Conservation (phyloP, 2,797 vertebrate genomes). For the Amniataba percoides region DNA sequence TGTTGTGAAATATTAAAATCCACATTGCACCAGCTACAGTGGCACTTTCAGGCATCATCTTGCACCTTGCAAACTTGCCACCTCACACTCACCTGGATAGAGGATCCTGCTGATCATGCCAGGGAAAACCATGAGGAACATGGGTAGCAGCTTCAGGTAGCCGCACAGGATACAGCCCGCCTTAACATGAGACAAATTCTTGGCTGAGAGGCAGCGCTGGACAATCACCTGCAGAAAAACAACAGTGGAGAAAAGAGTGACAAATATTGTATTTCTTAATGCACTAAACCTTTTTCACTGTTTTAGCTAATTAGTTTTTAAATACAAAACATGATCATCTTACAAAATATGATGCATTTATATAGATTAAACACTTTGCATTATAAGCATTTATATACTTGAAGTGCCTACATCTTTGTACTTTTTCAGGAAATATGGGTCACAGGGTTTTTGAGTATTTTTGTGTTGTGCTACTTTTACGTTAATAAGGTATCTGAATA, state of each 20-base stretch:
- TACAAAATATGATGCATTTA: no score
- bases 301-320: background rate
- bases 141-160: constrained; percentile 94
- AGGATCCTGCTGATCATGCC: constrained; percentile 97
- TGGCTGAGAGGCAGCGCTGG: constrained; percentile 95
- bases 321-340: background rate
- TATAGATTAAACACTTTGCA: background rate
- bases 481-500: no score
- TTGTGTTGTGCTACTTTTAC: no score
- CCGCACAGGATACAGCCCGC: constrained; percentile 93
- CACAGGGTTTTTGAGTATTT: no score
- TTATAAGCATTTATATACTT: background rate
- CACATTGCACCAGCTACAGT: background rate
- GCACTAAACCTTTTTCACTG: no score
- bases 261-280: no score
- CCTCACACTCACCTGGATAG: constrained; percentile 86
- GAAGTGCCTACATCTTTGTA: background rate
- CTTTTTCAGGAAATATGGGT: background rate
- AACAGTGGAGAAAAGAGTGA: background rate
- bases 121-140: constrained; percentile 97
- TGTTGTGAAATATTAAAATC: background rate
- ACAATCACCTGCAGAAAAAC: constrained; percentile 90
- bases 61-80: background rate
- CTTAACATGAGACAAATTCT: constrained; percentile 95
- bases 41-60: background rate